Evolutionary conservation across 2,888 invertebrate species (phyloP), one percentile per base, ranked within the genome.

Genomic region (Imbricaverruca yamaguchii): DNA sequence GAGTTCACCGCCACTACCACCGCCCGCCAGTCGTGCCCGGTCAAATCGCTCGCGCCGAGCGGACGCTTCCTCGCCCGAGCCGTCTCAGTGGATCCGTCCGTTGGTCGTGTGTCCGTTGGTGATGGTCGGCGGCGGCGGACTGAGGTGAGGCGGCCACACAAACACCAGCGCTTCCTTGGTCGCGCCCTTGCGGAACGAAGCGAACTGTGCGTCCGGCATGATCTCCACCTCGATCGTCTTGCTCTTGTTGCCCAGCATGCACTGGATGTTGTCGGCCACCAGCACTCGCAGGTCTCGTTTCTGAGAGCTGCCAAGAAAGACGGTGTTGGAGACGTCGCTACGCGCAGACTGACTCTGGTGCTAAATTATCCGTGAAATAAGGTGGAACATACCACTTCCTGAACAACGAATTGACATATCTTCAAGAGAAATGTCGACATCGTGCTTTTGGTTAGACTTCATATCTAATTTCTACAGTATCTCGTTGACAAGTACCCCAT

Each of bases 171-270:
- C 12, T 56, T 61, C 61, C 74, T 81, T 81, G 56, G 55, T 69
- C 9, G 69, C 13, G 18, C 81, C 81, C 18, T 74, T 67, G 59
- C 81, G 69, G 82, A 83, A 83, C 12, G 82, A 82, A 56, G 87
- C 86, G 80, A 86, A 86, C n/a, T 83, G 80, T n/a, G 86, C 86
- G 81, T 86, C 87, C 8, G 85, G 85, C 84, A 81, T 86, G 83
- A 85, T 83, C 82, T 86, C 85, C 9, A 88, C 85, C 4, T 84
- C 83, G n/a, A 88, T 83, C 65, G 85, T 85, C 56, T 86, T 84
- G 15, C 85, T 85, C 83, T 88, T 88, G 82, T 86, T 86, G 78
- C 88, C 88, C 78, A 88, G 86, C 86, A 87, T 87, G 84, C 88
- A 88, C 80, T 86, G 85, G 81, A 88, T 82, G 12, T 85, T 86